Evolutionary conservation across 2,888 invertebrate species (phyloP).

Genomic region (Limnephilus rhombicus): DNA sequence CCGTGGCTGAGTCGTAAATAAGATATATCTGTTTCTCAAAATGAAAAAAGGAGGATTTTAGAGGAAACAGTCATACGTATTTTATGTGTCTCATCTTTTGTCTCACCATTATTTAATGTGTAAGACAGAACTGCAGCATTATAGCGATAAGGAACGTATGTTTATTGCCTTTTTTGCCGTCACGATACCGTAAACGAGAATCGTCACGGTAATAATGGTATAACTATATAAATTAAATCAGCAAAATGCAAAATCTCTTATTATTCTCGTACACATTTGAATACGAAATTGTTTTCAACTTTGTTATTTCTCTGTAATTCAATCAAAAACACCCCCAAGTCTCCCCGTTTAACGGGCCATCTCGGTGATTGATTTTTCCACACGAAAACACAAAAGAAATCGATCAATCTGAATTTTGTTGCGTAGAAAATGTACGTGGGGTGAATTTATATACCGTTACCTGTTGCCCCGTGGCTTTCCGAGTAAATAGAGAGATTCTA

Average conservation of each 20-base stretch:
- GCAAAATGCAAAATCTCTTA: neutral
- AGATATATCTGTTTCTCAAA: too few species aligned
- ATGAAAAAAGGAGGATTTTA: too few species aligned
- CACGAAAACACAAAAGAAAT: neutral
- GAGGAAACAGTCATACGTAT: too few species aligned
- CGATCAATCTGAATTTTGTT: constrained; percentile 2
- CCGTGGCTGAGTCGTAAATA: too few species aligned
- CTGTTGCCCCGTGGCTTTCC: constrained; percentile 9
- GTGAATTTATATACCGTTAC: neutral
- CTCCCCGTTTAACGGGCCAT: neutral
- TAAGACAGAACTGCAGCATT: too few species aligned
- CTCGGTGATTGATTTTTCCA: constrained; percentile 5
- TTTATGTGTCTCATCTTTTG: too few species aligned
- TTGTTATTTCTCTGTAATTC: neutral
- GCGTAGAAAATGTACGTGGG: neutral
- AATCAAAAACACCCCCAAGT: neutral
- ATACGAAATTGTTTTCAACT: neutral
- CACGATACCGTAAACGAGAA: too few species aligned
- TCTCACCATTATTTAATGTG: too few species aligned
- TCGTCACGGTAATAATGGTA: too few species aligned
- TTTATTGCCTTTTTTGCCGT: too few species aligned
- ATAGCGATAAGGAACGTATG: too few species aligned
- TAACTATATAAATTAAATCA: neutral
- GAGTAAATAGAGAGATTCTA: neutral
- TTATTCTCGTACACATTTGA: neutral